These are phyloP conservation scores for Lasaia peninsularis DNA, from an alignment of 1,140 invertebrate genomes.

Conservation along the genomic window DNA sequence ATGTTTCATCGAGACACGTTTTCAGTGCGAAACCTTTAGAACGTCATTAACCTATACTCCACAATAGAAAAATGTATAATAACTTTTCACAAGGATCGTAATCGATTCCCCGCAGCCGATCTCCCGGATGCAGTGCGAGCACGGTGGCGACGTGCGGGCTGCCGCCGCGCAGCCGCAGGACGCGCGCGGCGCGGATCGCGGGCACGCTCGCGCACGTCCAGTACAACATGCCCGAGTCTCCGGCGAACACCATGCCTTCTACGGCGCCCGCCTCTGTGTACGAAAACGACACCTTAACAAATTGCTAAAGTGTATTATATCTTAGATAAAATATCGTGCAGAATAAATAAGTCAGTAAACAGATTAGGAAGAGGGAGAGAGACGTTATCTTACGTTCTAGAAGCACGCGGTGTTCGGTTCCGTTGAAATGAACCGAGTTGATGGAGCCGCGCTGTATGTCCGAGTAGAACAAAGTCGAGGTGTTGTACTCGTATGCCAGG, in stretches of 20 bases:
- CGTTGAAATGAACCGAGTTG: constrained; percentile 90
- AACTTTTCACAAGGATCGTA: constrained; percentile 87
- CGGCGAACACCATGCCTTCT: constrained; percentile 89
- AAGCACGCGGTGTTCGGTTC: constrained; percentile 83
- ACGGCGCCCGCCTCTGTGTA: constrained; percentile 84
- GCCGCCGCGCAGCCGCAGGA: constrained; percentile 74
- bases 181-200: constrained; percentile 75
- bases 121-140: constrained; percentile 81
- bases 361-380: background rate
- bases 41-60: background rate
- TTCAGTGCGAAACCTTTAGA: no score
- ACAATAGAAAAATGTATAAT: constrained; percentile 29
- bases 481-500: constrained; percentile 87
- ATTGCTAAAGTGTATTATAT: no score
- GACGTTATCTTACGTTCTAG: constrained; percentile 80
- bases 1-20: no score
- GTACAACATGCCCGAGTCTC: constrained; percentile 82
- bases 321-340: no score
- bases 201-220: constrained; percentile 84
- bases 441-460: constrained; percentile 92
- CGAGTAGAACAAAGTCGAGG: constrained; percentile 87
- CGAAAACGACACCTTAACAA: background rate
- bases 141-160: constrained; percentile 77
- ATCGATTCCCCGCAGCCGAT: constrained; percentile 90
- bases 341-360: background rate